phyloP scores from a whole-genome alignment of 92 coral and sea anemone species.

The Paramuricea clavata region DNA sequence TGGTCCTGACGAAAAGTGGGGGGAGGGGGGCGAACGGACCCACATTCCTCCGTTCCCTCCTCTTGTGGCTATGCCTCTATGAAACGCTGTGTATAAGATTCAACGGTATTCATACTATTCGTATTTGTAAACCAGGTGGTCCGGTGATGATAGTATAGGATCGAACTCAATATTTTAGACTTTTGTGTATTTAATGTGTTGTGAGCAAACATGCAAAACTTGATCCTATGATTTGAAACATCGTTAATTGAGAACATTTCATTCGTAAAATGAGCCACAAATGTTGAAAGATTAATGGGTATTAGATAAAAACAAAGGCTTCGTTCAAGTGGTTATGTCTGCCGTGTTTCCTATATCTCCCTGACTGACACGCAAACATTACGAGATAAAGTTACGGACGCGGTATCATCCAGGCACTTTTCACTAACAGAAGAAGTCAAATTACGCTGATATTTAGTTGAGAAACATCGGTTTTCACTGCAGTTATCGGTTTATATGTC shows the following conservation, averaged over 20 bases:
- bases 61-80: too few species aligned
- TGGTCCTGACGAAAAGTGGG: too few species aligned
- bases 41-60: too few species aligned
- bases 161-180: background rate
- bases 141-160: too few species aligned
- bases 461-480: background rate
- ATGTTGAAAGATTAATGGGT: slow-evolving; percentile 24
- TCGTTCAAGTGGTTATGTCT: slow-evolving; percentile 49
- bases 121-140: too few species aligned
- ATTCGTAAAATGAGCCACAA: background rate
- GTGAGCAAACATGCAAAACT: background rate
- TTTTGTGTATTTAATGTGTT: background rate
- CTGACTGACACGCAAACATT: slow-evolving; percentile 41
- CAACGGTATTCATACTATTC: too few species aligned
- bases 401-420: background rate
- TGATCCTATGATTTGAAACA: background rate
- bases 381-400: slow-evolving; percentile 26
- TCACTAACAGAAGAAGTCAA: background rate
- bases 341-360: slow-evolving; percentile 9
- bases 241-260: background rate
- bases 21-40: too few species aligned
- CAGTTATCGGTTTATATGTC: background rate
- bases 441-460: background rate
- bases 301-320: slow-evolving; percentile 3
- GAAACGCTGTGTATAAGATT: too few species aligned